A percentile compares a stretch with the other conserved stretches of the same genome.
Conservation (phyloP, 2,113 vertebrate species). For the Thermophis baileyi region DNA sequence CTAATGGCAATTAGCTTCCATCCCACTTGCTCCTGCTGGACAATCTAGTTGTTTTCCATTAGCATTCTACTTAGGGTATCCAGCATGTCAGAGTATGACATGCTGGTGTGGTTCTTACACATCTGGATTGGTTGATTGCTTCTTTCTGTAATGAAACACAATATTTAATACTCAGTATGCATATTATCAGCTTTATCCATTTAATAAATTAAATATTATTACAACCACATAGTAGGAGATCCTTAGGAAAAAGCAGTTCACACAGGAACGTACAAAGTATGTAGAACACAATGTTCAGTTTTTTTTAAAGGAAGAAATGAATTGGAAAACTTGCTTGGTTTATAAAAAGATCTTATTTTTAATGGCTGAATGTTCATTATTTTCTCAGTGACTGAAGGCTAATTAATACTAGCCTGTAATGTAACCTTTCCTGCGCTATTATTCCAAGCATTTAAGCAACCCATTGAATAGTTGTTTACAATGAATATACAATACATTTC, state of each 20-base stretch:
- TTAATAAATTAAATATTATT: neutral
- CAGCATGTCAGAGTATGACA: neutral
- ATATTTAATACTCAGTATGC: no score
- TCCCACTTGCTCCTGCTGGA: neutral
- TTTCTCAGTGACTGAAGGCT: neutral
- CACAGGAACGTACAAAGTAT: neutral
- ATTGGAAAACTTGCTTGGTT: neutral
- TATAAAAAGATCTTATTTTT: neutral
- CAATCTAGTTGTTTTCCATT: neutral
- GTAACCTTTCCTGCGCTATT: neutral
- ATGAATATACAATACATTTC: neutral
- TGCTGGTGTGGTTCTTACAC: neutral
- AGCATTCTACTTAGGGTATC: neutral
- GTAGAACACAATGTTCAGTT: neutral
- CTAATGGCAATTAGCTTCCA: neutral
- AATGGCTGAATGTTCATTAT: neutral
- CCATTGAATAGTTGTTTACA: constrained; percentile 2
- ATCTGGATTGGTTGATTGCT: neutral
- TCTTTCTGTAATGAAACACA: neutral
- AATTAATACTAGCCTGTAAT: neutral
- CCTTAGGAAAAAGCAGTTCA: neutral
- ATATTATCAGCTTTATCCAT: neutral
- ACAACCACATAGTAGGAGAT: neutral
- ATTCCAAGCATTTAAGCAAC: neutral
- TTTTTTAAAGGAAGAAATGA: neutral